A percentile compares a stretch with the other conserved stretches of the same genome.
Evolutionary conservation across 2,113 vertebrate species (phyloP).

Genomic region (Sakesphorus luctuosus): DNA sequence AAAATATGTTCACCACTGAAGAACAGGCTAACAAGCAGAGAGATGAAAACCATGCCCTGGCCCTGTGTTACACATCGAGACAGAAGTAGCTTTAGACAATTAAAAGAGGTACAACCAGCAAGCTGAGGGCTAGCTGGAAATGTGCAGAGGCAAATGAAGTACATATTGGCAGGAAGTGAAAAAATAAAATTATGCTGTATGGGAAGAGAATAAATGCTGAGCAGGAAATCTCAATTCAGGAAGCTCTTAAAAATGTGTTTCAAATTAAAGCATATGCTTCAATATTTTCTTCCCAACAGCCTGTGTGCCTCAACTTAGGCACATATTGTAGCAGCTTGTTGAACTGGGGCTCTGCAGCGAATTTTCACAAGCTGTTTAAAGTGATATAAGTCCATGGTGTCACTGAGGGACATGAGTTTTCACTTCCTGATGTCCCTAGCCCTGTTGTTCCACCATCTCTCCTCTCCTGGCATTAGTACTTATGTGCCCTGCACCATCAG

Average conservation of each 20-base stretch:
- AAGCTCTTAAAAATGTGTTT: constrained; percentile 38
- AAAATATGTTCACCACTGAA: background rate
- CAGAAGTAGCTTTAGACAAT: background rate
- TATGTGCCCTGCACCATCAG: background rate
- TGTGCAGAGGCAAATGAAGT: background rate
- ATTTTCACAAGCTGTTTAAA: background rate
- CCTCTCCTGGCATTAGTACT: background rate
- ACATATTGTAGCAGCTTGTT: background rate
- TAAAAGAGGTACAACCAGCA: background rate
- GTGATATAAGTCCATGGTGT: background rate
- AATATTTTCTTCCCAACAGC: background rate
- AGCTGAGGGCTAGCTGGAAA: background rate
- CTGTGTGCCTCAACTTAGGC: background rate
- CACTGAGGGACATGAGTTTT: background rate
- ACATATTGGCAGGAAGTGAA: background rate
- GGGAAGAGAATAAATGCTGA: constrained; percentile 1
- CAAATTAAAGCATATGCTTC: constrained; percentile 42
- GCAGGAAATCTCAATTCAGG: constrained; percentile 33
- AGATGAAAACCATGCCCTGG: background rate
- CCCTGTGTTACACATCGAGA: accelerated
- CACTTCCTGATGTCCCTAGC: background rate
- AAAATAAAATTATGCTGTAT: constrained; percentile 14
- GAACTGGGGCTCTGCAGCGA: background rate
- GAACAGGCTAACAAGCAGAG: background rate
- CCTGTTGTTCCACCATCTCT: background rate